These are phyloP conservation scores for Drosophila jambulina DNA, from an alignment of 1,140 invertebrate species.

Conservation along the genomic window DNA sequence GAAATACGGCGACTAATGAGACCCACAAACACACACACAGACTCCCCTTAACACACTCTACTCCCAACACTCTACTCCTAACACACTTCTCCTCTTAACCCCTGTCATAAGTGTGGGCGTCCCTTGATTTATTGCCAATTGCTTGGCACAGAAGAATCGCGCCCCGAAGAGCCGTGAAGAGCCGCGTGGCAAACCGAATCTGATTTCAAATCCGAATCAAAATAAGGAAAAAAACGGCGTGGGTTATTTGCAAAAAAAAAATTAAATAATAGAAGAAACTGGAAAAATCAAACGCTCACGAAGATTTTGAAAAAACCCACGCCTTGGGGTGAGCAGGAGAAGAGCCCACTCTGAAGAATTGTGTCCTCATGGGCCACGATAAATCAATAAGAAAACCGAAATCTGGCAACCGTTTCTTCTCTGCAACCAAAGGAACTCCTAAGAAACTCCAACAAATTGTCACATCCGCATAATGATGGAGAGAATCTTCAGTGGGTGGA, in stretches of 20 bases:
- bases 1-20: conserved; percentile 48
- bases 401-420: conserved; percentile 60
- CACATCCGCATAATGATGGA: conserved; percentile 7
- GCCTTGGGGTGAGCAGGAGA: conserved; percentile 11
- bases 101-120: conserved; percentile 71
- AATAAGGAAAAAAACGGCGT: conserved; percentile 26
- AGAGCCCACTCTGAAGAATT: conserved; percentile 24
- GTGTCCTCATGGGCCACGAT: conserved; percentile 42
- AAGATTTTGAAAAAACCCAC: conserved; percentile 39
- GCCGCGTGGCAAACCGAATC: conserved; percentile 18
- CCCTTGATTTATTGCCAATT: conserved; percentile 82
- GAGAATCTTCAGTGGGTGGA: not conserved
- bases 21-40: not conserved
- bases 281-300: conserved; percentile 37
- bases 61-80: not conserved
- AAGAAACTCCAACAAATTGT: conserved; percentile 25
- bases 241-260: conserved; percentile 22
- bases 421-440: not conserved
- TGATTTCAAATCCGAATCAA: conserved; percentile 39
- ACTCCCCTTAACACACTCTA: not conserved
- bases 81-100: conserved; percentile 29
- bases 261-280: conserved; percentile 8
- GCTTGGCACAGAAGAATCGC: conserved; percentile 44
- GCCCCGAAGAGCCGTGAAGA: conserved; percentile 27
- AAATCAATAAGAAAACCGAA: conserved; percentile 70